Evolutionary conservation across 2,888 invertebrate genomes (phyloP).

Genomic region (Stenichneumon culpator): DNA sequence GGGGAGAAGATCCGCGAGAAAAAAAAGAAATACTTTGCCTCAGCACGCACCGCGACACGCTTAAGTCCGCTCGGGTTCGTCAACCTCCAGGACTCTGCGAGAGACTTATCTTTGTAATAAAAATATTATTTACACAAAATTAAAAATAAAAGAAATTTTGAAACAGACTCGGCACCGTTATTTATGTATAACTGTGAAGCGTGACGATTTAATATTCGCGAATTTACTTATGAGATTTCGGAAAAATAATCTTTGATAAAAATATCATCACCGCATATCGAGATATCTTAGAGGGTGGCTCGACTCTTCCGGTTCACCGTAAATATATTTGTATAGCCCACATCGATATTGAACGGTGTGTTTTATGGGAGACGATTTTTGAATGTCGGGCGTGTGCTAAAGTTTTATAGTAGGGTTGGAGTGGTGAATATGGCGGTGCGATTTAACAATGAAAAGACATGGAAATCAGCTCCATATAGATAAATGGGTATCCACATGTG

Average conservation of each 20-base stretch:
- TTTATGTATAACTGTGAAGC: not conserved
- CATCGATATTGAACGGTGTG: not conserved
- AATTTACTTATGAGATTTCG: not conserved
- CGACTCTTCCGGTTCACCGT: constrained; percentile 2
- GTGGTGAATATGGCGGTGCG: too few species aligned
- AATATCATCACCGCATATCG: not conserved
- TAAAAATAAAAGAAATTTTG: too few species aligned
- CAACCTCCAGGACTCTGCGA: constrained; percentile 16
- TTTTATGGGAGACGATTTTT: not conserved
- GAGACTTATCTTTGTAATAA: not conserved
- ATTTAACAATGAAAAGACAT: too few species aligned
- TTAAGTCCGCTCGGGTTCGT: constrained; percentile 25
- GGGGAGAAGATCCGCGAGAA: not conserved
- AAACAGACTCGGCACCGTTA: not conserved
- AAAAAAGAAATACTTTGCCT: not conserved
- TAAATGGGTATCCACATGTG: too few species aligned
- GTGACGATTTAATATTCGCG: constrained; percentile 2
- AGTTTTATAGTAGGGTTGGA: too few species aligned
- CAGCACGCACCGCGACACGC: constrained; percentile 37
- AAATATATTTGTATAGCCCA: not conserved
- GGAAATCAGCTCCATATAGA: too few species aligned
- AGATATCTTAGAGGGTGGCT: not conserved
- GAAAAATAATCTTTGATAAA: not conserved
- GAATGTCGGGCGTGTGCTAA: not conserved
- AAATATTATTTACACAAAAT: too few species aligned